Evolutionary conservation across 2,888 invertebrate genomes (phyloP), one percentile per base, ranked within the genome.

Genomic region (Pyrgus malvae): DNA sequence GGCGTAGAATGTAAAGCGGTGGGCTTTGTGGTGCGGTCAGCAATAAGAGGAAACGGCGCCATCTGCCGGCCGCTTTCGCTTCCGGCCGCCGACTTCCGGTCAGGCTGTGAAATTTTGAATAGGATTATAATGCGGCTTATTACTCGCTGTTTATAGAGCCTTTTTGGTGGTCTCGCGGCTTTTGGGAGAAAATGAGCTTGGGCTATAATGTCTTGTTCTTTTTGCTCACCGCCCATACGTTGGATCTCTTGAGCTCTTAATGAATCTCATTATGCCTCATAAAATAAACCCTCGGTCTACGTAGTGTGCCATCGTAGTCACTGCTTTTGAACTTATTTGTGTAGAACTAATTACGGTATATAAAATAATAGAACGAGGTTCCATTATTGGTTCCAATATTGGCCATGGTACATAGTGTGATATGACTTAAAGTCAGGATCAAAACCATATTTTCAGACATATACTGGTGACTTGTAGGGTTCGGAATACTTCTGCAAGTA

Each of bases 41-140:
- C 80, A 86, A 86, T 85, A 85, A 87, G 84, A 87, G 84, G 80
- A 86, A 75, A 71, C 70, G 65, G 72, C 77, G 83, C 78, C 87
- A 87, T 84, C 84, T 87, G 87, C 69, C 70, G 78, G 64, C 62
- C 72, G 76, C 72, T 77, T 72, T 75, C 72, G 72, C 76, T 74
- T 76, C 74, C 77, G 78, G 70, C 65, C 67, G 67, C 70, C 69
- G 73, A 78, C 77, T 80, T 85, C 78, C 83, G 80, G 78, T 70
- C 71, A 70, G 50, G 59, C 58, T 57, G 63, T 79, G 79, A 83
- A 83, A 85, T 78, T 83, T 82, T 83, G 78, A 84, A 83, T 73
- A 75, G 76, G 63, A 73, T 76, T 61, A 67, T 83, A 76, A 83
- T 78, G 76, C 68, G 69, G 73, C 76, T 78, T 78, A 82, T 82